A percentile compares a stretch with the other conserved stretches of the same genome.
These are phyloP conservation scores for Lagorchestes hirsutus DNA, from an alignment of 2,797 vertebrate species.

Conservation along the genomic window DNA sequence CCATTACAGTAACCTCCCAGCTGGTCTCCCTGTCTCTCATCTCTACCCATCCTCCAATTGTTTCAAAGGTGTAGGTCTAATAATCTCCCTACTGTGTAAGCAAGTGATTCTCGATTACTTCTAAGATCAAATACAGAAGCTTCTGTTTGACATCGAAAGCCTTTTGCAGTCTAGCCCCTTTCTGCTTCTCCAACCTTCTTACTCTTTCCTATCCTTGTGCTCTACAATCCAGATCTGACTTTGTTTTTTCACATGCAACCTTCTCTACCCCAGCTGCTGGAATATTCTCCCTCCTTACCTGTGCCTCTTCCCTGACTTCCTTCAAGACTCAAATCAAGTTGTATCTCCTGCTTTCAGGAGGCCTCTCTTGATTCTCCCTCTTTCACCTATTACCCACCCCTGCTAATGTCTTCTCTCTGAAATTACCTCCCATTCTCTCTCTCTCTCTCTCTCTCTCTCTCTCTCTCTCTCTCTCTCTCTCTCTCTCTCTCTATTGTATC, in stretches of 20 bases:
- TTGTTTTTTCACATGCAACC: neutral
- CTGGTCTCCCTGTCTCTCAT: neutral
- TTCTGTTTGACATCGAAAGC: neutral
- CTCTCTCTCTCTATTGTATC: no score
- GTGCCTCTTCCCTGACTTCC: neutral
- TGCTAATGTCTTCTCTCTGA: neutral
- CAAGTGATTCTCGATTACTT: neutral
- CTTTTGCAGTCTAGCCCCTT: neutral
- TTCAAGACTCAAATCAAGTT: neutral
- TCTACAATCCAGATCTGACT: neutral
- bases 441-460: no score
- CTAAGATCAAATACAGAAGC: neutral
- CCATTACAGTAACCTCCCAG: neutral
- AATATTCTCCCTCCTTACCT: neutral
- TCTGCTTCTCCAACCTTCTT: neutral
- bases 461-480: no score
- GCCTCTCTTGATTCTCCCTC: neutral
- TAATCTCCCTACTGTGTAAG: neutral
- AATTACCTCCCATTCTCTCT: neutral
- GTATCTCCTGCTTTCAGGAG: neutral
- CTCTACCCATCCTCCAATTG: neutral
- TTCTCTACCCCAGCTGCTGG: neutral
- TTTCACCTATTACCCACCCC: no score
- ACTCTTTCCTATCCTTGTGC: neutral
- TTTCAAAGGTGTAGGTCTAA: slow-evolving; percentile 11